Evolutionary conservation across 2,888 invertebrate genomes (phyloP), one percentile per base, ranked within the genome.

Genomic region (Listrodromus nycthemerus): DNA sequence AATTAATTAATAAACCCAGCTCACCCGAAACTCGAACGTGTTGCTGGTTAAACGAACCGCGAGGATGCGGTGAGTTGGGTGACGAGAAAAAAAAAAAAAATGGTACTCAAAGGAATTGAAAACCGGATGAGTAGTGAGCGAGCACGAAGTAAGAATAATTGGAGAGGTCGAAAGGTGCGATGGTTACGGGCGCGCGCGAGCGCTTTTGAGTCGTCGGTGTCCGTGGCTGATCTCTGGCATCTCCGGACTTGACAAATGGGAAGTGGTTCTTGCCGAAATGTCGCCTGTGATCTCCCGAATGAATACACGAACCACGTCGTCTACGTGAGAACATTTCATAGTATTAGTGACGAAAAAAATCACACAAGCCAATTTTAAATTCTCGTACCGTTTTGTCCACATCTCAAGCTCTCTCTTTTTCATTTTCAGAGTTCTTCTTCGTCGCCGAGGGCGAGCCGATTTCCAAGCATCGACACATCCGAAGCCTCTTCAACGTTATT

Each of bases 401-500:
- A 55, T 10, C 5, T 19, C 50, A 13, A 24, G 13, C 70, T 50
- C 52, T 58, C 33, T 16, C 55, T 21, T 66, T 63, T 24, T 21
- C 10, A 30, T 61, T 13, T 66, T 66, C 63, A 19, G 30, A 50
- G 27, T 58, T 50, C 33, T 66, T 7, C 21, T 33, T 30, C 65
- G n/a, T 21, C 30, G 73, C 33, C 33, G 58, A 55, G 37, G 37
- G 65, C 33, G 65, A n/a, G 65, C 30, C 63, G 21, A 50, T 78
- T 52, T 33, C 50, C 33, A 70, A 61, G 63, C 73, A 76, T 76
- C 65, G 78, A 87, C 88, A 89, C 89, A 86, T 83, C 88, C 87
- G 88, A 86, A 87, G 85, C 80, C 88, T 85, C 83, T 87, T 83
- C 79, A 86, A 90, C 90, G 88, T 91, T 91, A 90, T 90, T 91